Percentiles rank a stretch among this genome's conserved stretches.
Conservation (phyloP, 2,888 invertebrate genomes). For the Cephus spinipes region DNA sequence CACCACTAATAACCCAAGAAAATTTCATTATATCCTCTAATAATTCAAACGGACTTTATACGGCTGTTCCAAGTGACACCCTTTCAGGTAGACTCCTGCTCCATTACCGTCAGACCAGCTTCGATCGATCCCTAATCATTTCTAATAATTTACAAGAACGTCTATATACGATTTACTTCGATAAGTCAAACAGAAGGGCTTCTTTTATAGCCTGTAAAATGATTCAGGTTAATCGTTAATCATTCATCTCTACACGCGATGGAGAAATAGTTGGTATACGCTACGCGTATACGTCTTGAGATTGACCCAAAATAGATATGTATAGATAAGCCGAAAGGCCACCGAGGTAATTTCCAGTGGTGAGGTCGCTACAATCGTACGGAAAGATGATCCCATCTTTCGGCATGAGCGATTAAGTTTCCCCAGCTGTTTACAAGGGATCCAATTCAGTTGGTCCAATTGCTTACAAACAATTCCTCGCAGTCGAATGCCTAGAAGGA, state of each 20-base stretch:
- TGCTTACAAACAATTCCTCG: background rate
- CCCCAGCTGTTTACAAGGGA: background rate
- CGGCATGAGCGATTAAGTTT: background rate
- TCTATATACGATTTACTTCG: background rate
- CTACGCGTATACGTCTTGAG: background rate
- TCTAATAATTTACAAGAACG: background rate
- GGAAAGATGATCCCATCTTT: background rate
- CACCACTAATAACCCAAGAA: constrained; percentile 37
- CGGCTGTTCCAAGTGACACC: background rate
- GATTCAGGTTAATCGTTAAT: background rate
- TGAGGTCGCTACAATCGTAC: background rate
- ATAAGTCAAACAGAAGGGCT: background rate
- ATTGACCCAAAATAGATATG: background rate
- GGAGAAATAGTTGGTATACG: background rate
- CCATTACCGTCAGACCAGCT: background rate
- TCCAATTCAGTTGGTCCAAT: background rate
- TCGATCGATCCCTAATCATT: background rate
- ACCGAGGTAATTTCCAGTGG: background rate
- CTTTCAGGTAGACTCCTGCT: background rate
- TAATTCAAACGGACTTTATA: constrained; percentile 31
- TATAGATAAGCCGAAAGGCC: background rate
- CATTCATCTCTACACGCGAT: background rate
- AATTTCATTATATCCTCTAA: constrained; percentile 43
- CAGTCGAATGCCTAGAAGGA: background rate
- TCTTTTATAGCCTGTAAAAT: background rate